These are phyloP conservation scores for Mesocentrotus franciscanus DNA, from an alignment of 53 echinoderm and acorn worm species.

Conservation along the genomic window DNA sequence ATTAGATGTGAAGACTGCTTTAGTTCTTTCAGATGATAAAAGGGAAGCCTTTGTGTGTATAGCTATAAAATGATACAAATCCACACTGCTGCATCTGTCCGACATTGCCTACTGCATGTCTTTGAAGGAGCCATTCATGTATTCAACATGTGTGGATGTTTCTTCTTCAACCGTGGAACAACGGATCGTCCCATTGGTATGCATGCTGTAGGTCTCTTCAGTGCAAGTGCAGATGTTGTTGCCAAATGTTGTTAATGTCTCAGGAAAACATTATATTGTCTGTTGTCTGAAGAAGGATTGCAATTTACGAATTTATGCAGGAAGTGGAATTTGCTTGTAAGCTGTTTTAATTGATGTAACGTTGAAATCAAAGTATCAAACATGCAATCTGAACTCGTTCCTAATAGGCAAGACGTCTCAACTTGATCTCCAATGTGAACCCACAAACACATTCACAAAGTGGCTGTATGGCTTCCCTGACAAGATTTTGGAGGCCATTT, in stretches of 20 bases:
- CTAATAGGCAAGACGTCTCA: neutral
- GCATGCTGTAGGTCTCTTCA: neutral
- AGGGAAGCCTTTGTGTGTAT: no score
- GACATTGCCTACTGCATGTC: neutral
- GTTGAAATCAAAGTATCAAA: no score
- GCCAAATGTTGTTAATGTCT: neutral
- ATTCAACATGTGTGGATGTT: neutral
- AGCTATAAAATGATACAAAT: neutral
- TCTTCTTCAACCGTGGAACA: neutral
- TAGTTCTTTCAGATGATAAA: neutral
- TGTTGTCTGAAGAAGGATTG: neutral
- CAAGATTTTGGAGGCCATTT: neutral
- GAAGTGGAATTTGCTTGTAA: no score
- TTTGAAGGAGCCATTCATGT: slow-evolving; percentile 5
- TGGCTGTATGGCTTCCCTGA: neutral
- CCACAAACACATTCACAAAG: neutral
- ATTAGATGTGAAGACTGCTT: neutral
- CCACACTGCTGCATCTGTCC: neutral
- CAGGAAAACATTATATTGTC: neutral
- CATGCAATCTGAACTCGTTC: no score
- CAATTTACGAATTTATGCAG: no score
- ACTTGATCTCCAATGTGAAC: neutral
- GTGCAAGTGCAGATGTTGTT: neutral
- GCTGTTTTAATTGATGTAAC: no score
- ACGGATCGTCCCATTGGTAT: neutral